Percentiles rank a stretch among this genome's conserved stretches.
Conservation (phyloP, 2,797 vertebrate species). For the Prionace glauca region DNA sequence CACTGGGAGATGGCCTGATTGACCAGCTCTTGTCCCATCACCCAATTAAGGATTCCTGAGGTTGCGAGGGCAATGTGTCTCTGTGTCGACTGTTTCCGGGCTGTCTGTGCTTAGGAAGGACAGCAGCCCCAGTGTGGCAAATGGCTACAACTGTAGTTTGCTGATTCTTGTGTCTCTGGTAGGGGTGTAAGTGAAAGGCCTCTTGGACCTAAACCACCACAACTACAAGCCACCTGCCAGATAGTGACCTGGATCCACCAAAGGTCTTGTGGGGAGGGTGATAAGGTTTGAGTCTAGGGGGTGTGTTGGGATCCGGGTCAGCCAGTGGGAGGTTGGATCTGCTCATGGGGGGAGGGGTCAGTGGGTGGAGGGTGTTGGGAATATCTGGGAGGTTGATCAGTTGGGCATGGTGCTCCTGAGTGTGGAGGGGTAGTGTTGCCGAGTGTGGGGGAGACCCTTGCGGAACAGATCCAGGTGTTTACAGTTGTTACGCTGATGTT, state of each 20-base stretch:
- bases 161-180: background rate
- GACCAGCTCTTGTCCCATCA: background rate
- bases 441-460: no score
- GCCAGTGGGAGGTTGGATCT: no score
- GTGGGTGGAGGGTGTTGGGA: no score
- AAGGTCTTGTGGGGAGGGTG: background rate
- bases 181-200: background rate
- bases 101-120: background rate
- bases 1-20: background rate
- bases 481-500: no score
- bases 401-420: no score
- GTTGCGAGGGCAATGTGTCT: background rate
- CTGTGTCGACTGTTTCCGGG: no score
- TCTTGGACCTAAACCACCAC: background rate
- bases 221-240: background rate
- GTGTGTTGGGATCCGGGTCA: no score
- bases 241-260: background rate
- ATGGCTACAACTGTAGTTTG: background rate
- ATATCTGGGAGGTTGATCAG: no score
- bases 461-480: no score
- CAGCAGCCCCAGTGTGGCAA: background rate
- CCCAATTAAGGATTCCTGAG: background rate
- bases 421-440: no score
- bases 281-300: no score
- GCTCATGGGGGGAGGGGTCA: no score